Evolutionary conservation across 2,113 vertebrate species (phyloP).

Genomic region (Rhinichthys klamathensis): DNA sequence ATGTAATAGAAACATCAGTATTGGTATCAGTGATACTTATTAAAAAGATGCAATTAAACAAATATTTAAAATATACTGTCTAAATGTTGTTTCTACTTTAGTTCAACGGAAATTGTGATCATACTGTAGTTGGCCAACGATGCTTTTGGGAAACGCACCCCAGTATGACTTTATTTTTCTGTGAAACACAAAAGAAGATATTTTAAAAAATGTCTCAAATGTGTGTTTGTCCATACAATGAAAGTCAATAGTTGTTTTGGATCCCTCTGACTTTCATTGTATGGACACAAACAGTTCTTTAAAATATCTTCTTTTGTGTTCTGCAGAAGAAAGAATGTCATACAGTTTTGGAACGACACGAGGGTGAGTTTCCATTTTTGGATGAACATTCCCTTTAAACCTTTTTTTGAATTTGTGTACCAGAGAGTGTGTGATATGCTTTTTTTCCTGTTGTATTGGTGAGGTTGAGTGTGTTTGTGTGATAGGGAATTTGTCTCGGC

Average conservation of each 20-base stretch:
- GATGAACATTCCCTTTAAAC: conserved; percentile 13
- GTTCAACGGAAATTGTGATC: too few relatives aligned
- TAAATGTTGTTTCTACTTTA: too few relatives aligned
- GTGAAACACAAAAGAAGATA: neutral
- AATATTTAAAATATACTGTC: too few relatives aligned
- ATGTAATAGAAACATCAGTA: too few relatives aligned
- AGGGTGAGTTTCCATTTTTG: neutral
- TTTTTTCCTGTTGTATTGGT: conserved; percentile 2
- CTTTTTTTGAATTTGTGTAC: neutral
- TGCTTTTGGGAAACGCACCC: too few relatives aligned
- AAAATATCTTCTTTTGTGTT: neutral
- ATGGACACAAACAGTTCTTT: neutral
- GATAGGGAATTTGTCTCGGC: conserved; percentile 17
- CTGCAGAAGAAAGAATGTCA: neutral
- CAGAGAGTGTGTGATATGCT: conserved; percentile 27
- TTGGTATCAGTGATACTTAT: too few relatives aligned
- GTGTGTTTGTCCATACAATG: neutral
- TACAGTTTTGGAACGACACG: neutral
- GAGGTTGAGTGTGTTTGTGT: conserved; percentile 26
- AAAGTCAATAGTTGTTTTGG: neutral
- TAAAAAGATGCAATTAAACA: too few relatives aligned
- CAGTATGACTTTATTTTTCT: neutral
- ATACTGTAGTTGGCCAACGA: too few relatives aligned
- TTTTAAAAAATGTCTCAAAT: neutral
- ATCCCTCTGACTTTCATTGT: conserved; percentile 5